A percentile compares a stretch with the other conserved stretches of the same genome.
phyloP scores from a whole-genome alignment of 2,797 vertebrate species.

The Buphagus erythrorhynchus region DNA sequence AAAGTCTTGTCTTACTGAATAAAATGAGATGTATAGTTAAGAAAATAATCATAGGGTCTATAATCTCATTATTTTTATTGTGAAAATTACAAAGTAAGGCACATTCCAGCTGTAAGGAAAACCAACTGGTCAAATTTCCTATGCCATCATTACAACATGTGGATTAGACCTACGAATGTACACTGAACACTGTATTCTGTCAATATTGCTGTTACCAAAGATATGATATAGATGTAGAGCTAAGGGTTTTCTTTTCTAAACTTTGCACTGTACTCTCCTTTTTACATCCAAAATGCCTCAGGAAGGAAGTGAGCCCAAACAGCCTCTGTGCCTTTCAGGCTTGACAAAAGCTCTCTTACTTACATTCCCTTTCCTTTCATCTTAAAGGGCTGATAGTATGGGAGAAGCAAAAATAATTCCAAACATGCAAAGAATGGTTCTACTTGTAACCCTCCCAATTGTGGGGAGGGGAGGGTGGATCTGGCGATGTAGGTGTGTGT shows the following conservation, averaged over 20 bases:
- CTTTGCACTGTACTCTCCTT: not conserved
- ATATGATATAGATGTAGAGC: not conserved
- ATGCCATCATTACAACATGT: not conserved
- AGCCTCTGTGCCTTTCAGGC: not conserved
- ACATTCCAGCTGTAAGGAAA: not conserved
- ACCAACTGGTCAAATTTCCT: not conserved
- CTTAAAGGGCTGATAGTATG: not conserved
- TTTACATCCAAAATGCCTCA: not conserved
- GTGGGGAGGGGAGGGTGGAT: not conserved
- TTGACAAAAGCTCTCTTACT: not conserved
- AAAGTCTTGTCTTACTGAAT: not conserved
- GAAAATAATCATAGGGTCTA: not conserved
- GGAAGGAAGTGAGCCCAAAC: not conserved
- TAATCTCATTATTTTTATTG: not conserved
- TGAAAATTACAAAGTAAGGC: not conserved
- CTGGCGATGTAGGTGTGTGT: not conserved
- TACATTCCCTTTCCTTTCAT: not conserved
- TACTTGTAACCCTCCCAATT: not conserved
- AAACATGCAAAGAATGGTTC: not conserved
- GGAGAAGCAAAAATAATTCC: not conserved
- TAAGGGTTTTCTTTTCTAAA: not conserved
- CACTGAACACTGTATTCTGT: not conserved
- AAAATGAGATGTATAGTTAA: not conserved
- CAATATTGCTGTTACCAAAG: not conserved
- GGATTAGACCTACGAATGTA: not conserved